These are phyloP conservation scores for Nannobrachium achirus DNA, from an alignment of 2,113 vertebrate species.

Conservation along the genomic window DNA sequence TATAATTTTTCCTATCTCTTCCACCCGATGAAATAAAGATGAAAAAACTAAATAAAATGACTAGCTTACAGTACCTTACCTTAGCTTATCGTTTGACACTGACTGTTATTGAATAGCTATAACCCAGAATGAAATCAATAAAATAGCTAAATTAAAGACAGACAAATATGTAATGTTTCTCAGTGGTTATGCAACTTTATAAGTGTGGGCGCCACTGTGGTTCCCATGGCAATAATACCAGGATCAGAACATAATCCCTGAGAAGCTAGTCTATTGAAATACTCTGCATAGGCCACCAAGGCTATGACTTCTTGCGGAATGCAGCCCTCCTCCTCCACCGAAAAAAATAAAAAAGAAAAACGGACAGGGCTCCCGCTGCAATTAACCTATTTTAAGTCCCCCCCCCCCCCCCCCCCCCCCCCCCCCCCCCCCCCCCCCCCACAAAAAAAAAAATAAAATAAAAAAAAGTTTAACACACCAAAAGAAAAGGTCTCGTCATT, in stretches of 20 bases:
- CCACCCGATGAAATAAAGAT: background rate
- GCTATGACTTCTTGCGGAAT: no score
- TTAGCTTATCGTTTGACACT: background rate
- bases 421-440: no score
- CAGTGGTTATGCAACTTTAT: conserved; percentile 90
- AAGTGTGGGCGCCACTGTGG: conserved; percentile 76
- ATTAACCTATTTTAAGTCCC: no score
- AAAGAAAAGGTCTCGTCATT: no score
- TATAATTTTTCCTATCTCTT: background rate
- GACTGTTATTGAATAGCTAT: background rate
- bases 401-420: no score
- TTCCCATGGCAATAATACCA: conserved; percentile 80
- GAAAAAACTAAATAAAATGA: no score
- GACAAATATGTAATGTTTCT: conserved; percentile 54
- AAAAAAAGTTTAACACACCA: no score
- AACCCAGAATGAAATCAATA: background rate
- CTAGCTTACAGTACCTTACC: background rate
- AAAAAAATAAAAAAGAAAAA: no score
- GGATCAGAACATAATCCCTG: conserved; percentile 89
- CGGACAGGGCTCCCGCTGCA: no score
- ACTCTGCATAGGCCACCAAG: no score
- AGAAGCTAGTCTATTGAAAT: conserved; percentile 82
- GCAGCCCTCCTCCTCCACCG: no score
- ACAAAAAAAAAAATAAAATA: no score
- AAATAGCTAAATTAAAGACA: conserved; percentile 35